Base-by-base conservation (phyloP, 2,113 vertebrate species). In the Forbesichthys agassizii region DNA sequence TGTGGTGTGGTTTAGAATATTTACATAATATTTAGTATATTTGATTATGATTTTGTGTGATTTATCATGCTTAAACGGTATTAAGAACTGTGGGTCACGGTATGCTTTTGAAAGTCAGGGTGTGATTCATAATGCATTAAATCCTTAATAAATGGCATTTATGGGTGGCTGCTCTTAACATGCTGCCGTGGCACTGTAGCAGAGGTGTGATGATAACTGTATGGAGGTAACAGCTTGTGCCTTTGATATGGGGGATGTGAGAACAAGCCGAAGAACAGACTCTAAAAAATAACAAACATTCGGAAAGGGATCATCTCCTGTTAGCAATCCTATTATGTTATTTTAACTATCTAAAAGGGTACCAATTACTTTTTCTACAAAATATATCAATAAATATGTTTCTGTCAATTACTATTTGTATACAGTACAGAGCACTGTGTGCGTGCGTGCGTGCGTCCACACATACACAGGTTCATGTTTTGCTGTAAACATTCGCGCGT, bases 201-300 rank as follows among this genome's bases (percentile, higher is more conserved):
- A n/a, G 81, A 89, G 88, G 90, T 88, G 88, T 85, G 54, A 83
- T 27, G 27, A 77, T 66, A 65, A 70, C 73, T 83, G 86, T 80
- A 86, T 54, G 70, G 75, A 83, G 73, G 74, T 42, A 71, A 66
- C 72, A 78, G 72, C 76, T 76, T 60, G 3, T 36, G 62, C 66
- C 87, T 92, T 92, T 92, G 89, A 92, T 87, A 90, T 91, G 80
- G 76, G 68, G 69, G 63, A 82, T 69, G 75, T 88, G 84, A 59
- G 85, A 87, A 85, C 69, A 59, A 67, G 73, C 57, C 9, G 16
- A 33, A 13, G 71, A 59, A 46, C 16, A 46, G n/a, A 62, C 13
- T 66, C 72, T 46, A 64, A 47, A 51, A 59, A 56, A 52, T 11
- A 16, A 48, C 36, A 63, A 54, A n/a, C 71, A 61, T 6, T 3